phyloP scores from a whole-genome alignment of 2,888 invertebrate genomes.

The Amphipyra tragopoginis region DNA sequence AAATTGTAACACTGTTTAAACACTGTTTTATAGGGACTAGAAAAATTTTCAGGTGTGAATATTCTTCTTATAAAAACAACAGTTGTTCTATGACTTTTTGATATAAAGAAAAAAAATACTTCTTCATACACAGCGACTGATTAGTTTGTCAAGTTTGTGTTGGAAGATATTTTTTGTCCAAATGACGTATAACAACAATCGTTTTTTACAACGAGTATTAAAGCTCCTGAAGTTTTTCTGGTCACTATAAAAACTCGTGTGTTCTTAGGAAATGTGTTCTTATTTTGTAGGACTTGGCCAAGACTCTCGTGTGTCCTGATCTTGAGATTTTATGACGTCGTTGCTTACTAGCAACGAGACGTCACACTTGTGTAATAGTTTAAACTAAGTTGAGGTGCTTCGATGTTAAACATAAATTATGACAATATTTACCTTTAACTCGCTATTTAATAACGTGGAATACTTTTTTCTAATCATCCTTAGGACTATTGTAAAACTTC shows the following conservation, averaged over 20 bases:
- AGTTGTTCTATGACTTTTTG: not conserved
- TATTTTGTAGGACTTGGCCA: not conserved
- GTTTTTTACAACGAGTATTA: constrained; percentile 11
- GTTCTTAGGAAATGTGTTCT: constrained; percentile 9
- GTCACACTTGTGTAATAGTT: constrained; percentile 19
- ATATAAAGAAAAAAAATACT: not conserved
- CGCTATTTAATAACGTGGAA: constrained; percentile 23
- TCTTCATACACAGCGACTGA: constrained; percentile 6
- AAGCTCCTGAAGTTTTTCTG: not conserved
- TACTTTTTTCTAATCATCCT: constrained; percentile 26
- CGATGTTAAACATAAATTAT: constrained; percentile 31
- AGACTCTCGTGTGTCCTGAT: no score
- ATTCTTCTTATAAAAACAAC: not conserved
- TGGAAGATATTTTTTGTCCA: constrained; percentile 1
- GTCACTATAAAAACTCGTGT: not conserved
- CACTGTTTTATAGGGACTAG: not conserved
- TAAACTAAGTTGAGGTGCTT: constrained; percentile 39
- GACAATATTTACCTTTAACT: constrained; percentile 42
- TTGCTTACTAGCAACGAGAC: not conserved
- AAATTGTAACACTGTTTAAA: not conserved
- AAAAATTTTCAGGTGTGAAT: constrained; percentile 10
- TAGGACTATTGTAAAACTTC: constrained; percentile 12
- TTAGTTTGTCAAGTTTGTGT: constrained; percentile 19
- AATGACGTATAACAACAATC: not conserved
- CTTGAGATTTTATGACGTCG: not conserved